phyloP scores from a whole-genome alignment of 2,888 invertebrate species.

The Sarcophaga rosellei region DNA sequence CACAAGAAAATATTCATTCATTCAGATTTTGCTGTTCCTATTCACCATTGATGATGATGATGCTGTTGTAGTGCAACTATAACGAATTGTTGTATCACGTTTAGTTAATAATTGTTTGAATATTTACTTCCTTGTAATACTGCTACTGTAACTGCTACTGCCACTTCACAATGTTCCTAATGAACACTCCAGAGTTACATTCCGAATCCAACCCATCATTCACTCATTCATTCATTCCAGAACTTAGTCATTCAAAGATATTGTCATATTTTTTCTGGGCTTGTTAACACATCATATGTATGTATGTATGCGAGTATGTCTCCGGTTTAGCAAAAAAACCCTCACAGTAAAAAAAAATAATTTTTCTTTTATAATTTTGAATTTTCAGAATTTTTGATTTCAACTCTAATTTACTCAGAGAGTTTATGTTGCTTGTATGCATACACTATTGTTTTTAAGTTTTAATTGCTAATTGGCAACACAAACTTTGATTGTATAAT shows the following conservation, averaged over 20 bases:
- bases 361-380: slow-evolving; percentile 1
- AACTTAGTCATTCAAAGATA: slow-evolving; percentile 13
- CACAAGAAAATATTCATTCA: slow-evolving; percentile 3
- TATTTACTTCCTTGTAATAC: slow-evolving; percentile 44
- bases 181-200: slow-evolving; percentile 52
- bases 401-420: background rate
- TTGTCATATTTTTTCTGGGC: slow-evolving; percentile 43
- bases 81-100: slow-evolving; percentile 45
- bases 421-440: slow-evolving; percentile 8
- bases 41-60: background rate
- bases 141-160: background rate
- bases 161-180: slow-evolving; percentile 27
- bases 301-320: background rate
- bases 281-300: slow-evolving; percentile 58
- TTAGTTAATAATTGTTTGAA: slow-evolving; percentile 62
- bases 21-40: background rate
- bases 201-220: slow-evolving; percentile 3
- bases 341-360: no score
- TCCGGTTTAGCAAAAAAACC: slow-evolving; percentile 28
- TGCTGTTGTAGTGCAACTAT: background rate
- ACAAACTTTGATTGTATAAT: slow-evolving; percentile 76
- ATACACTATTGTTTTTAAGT: slow-evolving; percentile 73
- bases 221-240: background rate
- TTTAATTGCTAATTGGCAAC: slow-evolving; percentile 80
- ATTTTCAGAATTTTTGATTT: background rate